A percentile compares a stretch with the other conserved stretches of the same genome.
These are phyloP conservation scores for Poeciliopsis presidionis DNA, from an alignment of 2,797 vertebrate genomes.

Conservation along the genomic window DNA sequence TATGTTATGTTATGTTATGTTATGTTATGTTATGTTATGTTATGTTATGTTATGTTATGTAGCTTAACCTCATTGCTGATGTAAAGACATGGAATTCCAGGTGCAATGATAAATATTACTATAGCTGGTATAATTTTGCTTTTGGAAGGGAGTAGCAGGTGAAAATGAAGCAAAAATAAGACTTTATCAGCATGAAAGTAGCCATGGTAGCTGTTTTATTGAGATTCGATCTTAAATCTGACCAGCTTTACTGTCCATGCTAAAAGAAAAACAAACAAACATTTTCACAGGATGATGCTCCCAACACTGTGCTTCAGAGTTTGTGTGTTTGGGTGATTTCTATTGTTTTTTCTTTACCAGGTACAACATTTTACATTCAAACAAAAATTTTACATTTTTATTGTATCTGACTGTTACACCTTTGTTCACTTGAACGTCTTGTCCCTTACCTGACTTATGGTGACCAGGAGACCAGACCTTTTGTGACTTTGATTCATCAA, in stretches of 20 bases:
- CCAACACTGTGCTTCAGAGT: background rate
- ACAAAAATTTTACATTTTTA: background rate
- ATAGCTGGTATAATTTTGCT: background rate
- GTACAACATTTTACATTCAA: background rate
- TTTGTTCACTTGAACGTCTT: background rate
- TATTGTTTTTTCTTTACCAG: background rate
- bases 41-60: constrained; percentile 46
- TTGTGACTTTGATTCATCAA: background rate
- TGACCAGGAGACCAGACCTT: background rate
- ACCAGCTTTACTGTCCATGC: background rate
- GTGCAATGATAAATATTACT: constrained; percentile 25
- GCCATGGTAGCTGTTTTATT: background rate
- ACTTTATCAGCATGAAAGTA: background rate
- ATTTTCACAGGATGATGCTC: background rate
- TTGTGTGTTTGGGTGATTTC: background rate
- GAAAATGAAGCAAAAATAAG: background rate
- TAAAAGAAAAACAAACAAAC: background rate
- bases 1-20: too few relatives aligned
- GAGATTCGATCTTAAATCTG: background rate
- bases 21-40: too few relatives aligned
- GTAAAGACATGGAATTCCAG: constrained; percentile 37
- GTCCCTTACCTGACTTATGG: background rate
- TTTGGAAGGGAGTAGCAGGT: background rate
- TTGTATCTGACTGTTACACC: background rate
- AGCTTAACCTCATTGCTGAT: constrained; percentile 61